These are phyloP conservation scores for Cercopithecus neglectus DNA, from an alignment of 2,797 vertebrate species.

Conservation along the genomic window DNA sequence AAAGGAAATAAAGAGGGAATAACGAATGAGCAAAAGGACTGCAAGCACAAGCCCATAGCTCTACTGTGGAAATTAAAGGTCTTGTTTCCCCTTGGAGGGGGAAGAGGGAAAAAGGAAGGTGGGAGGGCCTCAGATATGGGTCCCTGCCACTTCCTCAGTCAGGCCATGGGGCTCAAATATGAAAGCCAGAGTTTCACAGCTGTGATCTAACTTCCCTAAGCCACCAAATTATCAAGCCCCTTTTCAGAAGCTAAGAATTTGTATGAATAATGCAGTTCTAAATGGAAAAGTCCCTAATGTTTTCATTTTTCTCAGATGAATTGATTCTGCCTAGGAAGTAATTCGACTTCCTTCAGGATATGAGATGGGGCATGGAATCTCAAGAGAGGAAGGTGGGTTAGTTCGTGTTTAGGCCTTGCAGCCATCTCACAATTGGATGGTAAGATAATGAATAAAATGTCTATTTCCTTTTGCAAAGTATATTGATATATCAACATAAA, in stretches of 20 bases:
- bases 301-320: conserved; percentile 45
- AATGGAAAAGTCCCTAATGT: conserved; percentile 7
- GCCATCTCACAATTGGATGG: not conserved
- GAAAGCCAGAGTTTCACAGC: conserved; percentile 19
- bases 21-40: conserved; percentile 22
- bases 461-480: not conserved
- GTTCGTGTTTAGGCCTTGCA: not conserved
- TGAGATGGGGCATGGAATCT: not conserved
- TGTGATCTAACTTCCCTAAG: conserved; percentile 38
- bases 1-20: not conserved
- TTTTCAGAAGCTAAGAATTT: not conserved
- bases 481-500: conserved; percentile 26
- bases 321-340: conserved; percentile 38
- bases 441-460: not conserved
- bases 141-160: conserved; percentile 23
- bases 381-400: not conserved
- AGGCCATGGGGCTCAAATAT: conserved; percentile 6
- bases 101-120: not conserved
- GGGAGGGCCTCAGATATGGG: not conserved
- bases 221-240: not conserved
- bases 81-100: not conserved
- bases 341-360: conserved; percentile 24
- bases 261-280: conserved; percentile 36
- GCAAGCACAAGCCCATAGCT: conserved; percentile 13
- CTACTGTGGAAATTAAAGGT: conserved; percentile 24